These are phyloP conservation scores for Thalassarche chlororhynchos DNA, from an alignment of 2,113 vertebrate species.

Conservation along the genomic window DNA sequence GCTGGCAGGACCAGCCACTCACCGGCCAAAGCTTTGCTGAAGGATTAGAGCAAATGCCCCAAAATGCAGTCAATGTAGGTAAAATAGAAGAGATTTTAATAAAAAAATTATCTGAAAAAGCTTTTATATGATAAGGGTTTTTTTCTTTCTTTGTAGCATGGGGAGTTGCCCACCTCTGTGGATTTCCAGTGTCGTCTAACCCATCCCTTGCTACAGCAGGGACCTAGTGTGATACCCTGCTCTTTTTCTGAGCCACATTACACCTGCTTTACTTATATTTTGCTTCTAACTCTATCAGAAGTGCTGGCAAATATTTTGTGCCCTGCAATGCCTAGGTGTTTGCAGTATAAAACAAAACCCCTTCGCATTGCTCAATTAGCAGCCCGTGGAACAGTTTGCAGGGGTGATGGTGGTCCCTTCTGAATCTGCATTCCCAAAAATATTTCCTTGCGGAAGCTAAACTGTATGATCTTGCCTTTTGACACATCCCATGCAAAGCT, in stretches of 20 bases:
- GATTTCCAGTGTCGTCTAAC: not conserved
- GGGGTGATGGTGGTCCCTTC: not conserved
- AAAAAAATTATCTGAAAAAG: not conserved
- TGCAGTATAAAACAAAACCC: not conserved
- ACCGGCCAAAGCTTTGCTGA: not conserved
- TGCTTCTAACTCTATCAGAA: not conserved
- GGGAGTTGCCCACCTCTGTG: not conserved
- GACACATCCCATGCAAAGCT: not conserved
- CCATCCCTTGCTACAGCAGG: not conserved
- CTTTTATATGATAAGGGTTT: accelerated
- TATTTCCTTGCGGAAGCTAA: not conserved
- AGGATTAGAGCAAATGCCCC: not conserved
- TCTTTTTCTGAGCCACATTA: not conserved
- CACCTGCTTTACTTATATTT: not conserved
- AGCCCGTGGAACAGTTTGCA: not conserved
- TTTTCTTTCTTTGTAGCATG: not conserved
- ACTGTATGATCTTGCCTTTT: not conserved
- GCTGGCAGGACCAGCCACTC: not conserved
- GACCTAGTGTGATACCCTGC: not conserved
- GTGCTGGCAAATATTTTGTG: not conserved
- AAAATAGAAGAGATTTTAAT: not conserved
- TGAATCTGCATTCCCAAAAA: not conserved
- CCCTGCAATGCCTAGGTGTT: not conserved
- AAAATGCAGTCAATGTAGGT: not conserved
- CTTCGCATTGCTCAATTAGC: not conserved